These are phyloP conservation scores for Torymus auratus DNA, from an alignment of 2,888 invertebrate species.

Conservation along the genomic window DNA sequence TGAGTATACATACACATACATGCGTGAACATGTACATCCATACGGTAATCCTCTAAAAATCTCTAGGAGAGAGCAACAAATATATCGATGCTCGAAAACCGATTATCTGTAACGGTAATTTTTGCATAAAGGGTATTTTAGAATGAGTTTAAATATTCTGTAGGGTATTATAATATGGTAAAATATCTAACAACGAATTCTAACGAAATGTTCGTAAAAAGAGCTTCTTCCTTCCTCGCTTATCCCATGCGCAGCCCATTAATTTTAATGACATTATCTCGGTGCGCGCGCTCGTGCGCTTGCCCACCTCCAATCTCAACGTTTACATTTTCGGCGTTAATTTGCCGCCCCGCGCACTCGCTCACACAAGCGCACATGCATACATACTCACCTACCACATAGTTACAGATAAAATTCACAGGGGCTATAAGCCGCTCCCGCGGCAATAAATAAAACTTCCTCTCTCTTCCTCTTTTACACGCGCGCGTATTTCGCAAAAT, in stretches of 20 bases:
- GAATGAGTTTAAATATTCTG: too few relatives aligned
- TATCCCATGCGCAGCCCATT: conserved; percentile 7
- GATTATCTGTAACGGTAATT: too few relatives aligned
- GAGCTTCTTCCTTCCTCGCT: neutral
- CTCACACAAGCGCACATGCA: too few relatives aligned
- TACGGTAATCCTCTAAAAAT: too few relatives aligned
- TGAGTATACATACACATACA: too few relatives aligned
- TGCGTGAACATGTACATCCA: too few relatives aligned
- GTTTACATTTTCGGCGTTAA: conserved; percentile 22
- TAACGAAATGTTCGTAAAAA: neutral
- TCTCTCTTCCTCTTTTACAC: neutral
- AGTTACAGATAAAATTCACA: conserved; percentile 11
- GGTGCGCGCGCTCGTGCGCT: neutral
- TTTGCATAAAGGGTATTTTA: too few relatives aligned
- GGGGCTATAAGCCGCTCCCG: neutral
- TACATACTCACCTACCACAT: too few relatives aligned
- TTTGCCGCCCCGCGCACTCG: neutral
- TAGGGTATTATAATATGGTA: too few relatives aligned
- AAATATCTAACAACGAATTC: too few relatives aligned
- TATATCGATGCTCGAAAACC: too few relatives aligned
- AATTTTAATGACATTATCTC: conserved; percentile 27
- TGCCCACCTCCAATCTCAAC: conserved; percentile 18
- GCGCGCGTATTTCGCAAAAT: conserved; percentile 9
- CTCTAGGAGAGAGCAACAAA: too few relatives aligned
- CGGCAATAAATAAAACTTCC: neutral